These are phyloP conservation scores for Drosophila conformis DNA, from an alignment of 2,888 invertebrate species.

Conservation along the genomic window DNA sequence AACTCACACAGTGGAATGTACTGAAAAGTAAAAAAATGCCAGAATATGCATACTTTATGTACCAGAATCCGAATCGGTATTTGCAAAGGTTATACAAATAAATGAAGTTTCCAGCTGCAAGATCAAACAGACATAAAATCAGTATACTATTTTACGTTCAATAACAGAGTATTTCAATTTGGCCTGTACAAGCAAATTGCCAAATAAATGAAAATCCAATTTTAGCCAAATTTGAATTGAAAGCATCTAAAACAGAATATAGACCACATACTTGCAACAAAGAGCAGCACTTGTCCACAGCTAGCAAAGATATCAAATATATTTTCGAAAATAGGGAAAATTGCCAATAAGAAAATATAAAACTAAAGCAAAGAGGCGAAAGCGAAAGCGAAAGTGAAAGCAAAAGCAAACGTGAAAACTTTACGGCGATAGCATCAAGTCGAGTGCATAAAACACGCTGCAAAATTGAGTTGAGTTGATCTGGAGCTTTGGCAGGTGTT, in stretches of 20 bases:
- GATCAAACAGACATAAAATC: background rate
- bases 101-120: background rate
- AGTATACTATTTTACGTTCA: background rate
- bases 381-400: background rate
- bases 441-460: conserved; percentile 54
- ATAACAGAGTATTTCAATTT: background rate
- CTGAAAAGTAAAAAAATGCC: background rate
- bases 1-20: too few species aligned
- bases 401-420: background rate
- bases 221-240: background rate
- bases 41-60: background rate
- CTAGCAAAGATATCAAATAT: background rate
- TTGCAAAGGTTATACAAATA: background rate
- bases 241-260: background rate
- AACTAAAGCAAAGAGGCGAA: background rate
- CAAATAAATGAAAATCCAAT: background rate
- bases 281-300: background rate
- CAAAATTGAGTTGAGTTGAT: conserved; percentile 10
- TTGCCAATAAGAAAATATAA: background rate
- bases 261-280: background rate
- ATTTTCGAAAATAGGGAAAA: background rate
- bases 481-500: conserved; percentile 48
- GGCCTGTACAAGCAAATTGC: background rate
- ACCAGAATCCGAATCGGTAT: too few species aligned
- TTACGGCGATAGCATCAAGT: conserved; percentile 31